Percentiles rank a stretch among this genome's conserved stretches.
Evolutionary conservation across 2,113 vertebrate genomes (phyloP).

Genomic region (Benitochromis conjunctus): DNA sequence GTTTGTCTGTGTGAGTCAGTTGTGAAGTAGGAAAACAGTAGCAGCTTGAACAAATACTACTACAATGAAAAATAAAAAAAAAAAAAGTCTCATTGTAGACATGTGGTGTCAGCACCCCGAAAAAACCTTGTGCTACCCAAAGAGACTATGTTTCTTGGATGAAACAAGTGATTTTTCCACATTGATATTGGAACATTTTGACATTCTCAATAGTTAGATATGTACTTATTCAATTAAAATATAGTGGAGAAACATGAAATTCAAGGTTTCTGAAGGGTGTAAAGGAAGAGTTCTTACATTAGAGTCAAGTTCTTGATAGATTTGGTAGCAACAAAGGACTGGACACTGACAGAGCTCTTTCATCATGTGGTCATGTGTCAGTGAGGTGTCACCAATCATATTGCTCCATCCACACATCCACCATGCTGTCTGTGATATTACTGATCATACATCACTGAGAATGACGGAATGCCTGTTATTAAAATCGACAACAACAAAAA

Average conservation of each 20-base stretch:
- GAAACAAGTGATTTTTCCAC: neutral
- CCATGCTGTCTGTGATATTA: slow-evolving; percentile 15
- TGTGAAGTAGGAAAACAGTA: slow-evolving; percentile 58
- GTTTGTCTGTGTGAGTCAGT: slow-evolving; percentile 53
- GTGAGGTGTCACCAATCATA: slow-evolving; percentile 1
- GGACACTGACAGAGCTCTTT: neutral
- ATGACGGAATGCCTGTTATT: neutral
- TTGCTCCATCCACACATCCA: slow-evolving; percentile 16
- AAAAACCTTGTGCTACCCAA: neutral
- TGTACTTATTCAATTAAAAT: neutral
- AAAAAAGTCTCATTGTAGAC: neutral
- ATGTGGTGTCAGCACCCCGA: neutral
- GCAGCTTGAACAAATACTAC: slow-evolving; percentile 17
- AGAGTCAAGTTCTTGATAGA: neutral
- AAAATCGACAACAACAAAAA: neutral
- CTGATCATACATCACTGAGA: neutral
- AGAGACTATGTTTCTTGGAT: neutral
- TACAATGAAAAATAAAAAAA: slow-evolving; percentile 6
- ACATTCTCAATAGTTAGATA: neutral
- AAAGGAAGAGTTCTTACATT: neutral
- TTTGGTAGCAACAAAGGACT: neutral
- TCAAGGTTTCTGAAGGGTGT: slow-evolving; percentile 8
- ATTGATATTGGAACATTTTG: neutral
- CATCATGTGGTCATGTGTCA: slow-evolving; percentile 10
- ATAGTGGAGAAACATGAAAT: neutral